A percentile compares a stretch with the other conserved stretches of the same genome.
phyloP scores from a whole-genome alignment of 2,797 vertebrate species.

The Hippoglossus hippoglossus region DNA sequence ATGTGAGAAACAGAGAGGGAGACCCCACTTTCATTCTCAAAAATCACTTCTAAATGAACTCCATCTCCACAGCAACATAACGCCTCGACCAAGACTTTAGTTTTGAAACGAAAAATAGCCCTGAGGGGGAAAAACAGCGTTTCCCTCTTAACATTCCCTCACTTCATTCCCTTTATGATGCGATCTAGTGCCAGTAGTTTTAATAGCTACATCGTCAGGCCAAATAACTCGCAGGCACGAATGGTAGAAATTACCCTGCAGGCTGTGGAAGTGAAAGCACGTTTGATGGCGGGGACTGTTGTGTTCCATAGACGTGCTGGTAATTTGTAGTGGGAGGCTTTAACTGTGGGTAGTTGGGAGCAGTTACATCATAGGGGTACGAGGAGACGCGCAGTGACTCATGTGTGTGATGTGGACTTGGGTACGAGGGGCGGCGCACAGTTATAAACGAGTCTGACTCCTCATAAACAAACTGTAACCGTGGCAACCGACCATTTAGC shows the following conservation, averaged over 20 bases:
- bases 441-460: constrained; percentile 61
- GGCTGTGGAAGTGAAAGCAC: constrained; percentile 53
- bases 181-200: constrained; percentile 56
- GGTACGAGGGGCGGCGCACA: constrained; percentile 45
- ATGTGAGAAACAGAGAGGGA: background rate
- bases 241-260: constrained; percentile 54
- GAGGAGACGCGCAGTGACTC: constrained; percentile 69
- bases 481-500: constrained; percentile 62
- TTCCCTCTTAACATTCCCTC: constrained; percentile 55
- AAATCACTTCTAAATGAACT: constrained; percentile 42
- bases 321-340: constrained; percentile 69
- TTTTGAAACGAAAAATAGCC: constrained; percentile 42
- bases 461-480: constrained; percentile 72
- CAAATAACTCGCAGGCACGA: constrained; percentile 67
- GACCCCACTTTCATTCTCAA: constrained; percentile 23
- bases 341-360: constrained; percentile 63
- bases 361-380: constrained; percentile 68
- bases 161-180: constrained; percentile 53
- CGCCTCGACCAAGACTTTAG: constrained; percentile 41
- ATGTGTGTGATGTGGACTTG: constrained; percentile 77
- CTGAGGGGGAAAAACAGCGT: constrained; percentile 50
- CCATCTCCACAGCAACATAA: constrained; percentile 63
- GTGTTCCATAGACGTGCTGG: constrained; percentile 66
- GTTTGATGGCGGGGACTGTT: constrained; percentile 50
- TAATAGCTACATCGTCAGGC: constrained; percentile 61